These are phyloP conservation scores for Sterrhoptilus dennistouni DNA, from an alignment of 2,113 vertebrate species.

Conservation along the genomic window DNA sequence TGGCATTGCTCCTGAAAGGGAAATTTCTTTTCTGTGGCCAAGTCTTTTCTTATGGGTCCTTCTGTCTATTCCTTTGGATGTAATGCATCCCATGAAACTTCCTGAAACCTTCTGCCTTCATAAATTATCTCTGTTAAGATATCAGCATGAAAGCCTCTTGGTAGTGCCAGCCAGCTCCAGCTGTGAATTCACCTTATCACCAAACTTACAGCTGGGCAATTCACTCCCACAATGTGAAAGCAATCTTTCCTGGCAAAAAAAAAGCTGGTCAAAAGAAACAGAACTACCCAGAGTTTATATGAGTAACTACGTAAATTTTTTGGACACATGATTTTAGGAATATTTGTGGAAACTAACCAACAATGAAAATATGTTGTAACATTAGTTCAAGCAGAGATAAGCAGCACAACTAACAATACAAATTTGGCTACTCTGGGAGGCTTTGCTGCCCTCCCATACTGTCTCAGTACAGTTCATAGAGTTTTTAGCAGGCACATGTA, in stretches of 20 bases:
- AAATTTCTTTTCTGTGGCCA: not conserved
- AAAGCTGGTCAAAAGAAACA: not conserved
- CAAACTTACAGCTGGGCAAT: not conserved
- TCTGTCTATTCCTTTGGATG: not conserved
- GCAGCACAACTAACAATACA: not conserved
- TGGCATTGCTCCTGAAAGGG: not conserved
- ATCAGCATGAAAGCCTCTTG: constrained; percentile 2
- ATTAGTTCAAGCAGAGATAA: not conserved
- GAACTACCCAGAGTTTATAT: not conserved
- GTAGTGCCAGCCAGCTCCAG: not conserved
- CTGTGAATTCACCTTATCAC: not conserved
- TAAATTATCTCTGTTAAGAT: not conserved
- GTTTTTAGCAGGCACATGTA: not conserved
- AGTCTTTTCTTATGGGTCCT: not conserved
- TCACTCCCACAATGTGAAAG: not conserved
- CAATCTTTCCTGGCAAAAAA: not conserved
- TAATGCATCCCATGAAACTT: not conserved
- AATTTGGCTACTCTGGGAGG: not conserved
- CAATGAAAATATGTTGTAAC: not conserved
- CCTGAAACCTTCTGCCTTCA: not conserved
- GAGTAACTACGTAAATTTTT: not conserved
- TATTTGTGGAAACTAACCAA: not conserved
- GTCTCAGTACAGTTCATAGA: not conserved
- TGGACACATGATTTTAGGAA: not conserved
- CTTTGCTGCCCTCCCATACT: not conserved